Conservation (phyloP, 2,113 vertebrate species). For the Sinocyclocheilus anophthalmus region DNA sequence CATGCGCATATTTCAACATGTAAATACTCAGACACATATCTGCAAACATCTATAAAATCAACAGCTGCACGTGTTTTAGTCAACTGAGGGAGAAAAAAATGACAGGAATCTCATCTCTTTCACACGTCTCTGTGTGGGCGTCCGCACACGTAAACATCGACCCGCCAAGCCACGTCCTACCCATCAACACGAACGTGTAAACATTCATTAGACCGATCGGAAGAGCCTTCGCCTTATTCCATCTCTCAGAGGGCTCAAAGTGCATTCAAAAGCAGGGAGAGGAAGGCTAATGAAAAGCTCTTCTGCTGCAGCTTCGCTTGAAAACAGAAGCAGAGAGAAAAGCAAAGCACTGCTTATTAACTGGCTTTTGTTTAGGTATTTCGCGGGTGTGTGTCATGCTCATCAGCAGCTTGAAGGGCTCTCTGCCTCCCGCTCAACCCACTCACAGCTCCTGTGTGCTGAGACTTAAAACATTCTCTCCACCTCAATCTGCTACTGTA, state of each 20-base stretch:
- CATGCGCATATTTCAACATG: neutral
- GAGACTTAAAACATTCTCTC: constrained; percentile 17
- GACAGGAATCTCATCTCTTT: constrained; percentile 15
- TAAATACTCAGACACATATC: neutral
- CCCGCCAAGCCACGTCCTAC: constrained; percentile 22
- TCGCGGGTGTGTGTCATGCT: constrained; percentile 10
- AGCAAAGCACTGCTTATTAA: constrained; percentile 20
- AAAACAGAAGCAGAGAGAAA: constrained; percentile 24
- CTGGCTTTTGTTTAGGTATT: constrained; percentile 38
- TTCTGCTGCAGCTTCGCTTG: neutral
- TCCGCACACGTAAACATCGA: neutral
- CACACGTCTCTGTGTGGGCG: constrained; percentile 13
- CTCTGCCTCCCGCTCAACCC: constrained; percentile 29
- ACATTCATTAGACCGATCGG: constrained; percentile 31
- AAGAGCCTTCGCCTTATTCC: neutral
- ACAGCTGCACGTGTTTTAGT: neutral
- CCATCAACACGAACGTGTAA: constrained; percentile 30
- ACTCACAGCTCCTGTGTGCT: constrained; percentile 33
- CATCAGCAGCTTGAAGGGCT: constrained; percentile 31
- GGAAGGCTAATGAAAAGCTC: constrained; percentile 26
- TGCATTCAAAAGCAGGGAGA: constrained; percentile 20
- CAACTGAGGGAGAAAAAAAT: neutral
- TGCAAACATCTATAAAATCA: constrained; percentile 1
- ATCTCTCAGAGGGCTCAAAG: neutral
- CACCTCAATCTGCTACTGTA: constrained; percentile 3